Conservation (phyloP, 2,113 vertebrate genomes). For the Pedionomus torquatus region DNA sequence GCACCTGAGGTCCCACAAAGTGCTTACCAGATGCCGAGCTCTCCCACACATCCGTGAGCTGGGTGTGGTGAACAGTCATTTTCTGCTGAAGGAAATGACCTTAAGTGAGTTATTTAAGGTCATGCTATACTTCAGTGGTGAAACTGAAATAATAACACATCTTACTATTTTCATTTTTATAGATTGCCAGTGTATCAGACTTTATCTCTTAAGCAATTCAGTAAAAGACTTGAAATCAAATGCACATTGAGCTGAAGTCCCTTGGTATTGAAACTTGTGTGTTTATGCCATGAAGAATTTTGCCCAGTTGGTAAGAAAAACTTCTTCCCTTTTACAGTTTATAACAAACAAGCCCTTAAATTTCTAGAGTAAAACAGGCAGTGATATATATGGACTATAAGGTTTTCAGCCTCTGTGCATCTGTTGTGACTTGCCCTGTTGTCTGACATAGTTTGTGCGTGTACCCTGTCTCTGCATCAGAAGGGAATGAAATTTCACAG, state of each 20-base stretch:
- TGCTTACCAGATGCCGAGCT: neutral
- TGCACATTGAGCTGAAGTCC: neutral
- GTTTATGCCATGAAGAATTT: neutral
- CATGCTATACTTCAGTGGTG: neutral
- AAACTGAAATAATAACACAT: neutral
- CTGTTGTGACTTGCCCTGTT: neutral
- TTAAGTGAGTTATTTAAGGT: neutral
- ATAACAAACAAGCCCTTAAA: neutral
- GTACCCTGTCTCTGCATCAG: neutral
- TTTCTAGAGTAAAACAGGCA: neutral
- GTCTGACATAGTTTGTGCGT: neutral
- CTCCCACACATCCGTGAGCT: fast-evolving
- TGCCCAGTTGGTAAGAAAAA: neutral
- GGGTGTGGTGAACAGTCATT: neutral
- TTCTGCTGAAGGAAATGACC: neutral
- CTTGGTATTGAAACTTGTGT: neutral
- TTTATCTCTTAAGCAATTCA: neutral
- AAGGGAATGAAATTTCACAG: neutral
- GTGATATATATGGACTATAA: neutral
- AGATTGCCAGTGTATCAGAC: neutral
- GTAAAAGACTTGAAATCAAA: neutral
- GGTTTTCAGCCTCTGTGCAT: neutral
- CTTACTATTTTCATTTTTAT: neutral
- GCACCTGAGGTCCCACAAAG: neutral
- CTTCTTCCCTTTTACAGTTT: neutral